Base-by-base conservation (phyloP, 2,797 vertebrate species). In the Spinibarbus caldwelli region DNA sequence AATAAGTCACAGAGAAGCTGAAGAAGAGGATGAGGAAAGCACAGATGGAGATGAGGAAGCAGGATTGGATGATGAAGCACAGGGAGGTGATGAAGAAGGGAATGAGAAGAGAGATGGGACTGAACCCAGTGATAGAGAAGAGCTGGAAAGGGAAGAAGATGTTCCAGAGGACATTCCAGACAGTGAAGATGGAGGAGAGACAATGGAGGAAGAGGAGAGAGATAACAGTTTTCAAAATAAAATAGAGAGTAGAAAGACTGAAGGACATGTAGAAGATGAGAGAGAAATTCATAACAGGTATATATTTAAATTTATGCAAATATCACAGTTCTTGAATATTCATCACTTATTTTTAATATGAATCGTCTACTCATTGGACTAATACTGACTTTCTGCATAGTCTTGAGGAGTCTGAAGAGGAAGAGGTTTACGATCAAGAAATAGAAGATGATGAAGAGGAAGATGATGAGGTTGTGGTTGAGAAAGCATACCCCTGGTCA, bases 161-260 rank as follows among this genome's bases (percentile, higher is more conserved):
- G 15, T 38, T 31, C 29, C 83, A 41, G n/a, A 67, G 34, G 21
- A 47, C 2, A 73, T 72, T 10, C 19, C 80, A 54, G 47, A 59
- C 26, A 38, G 17, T 68, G 72, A 64, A 52, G 76, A 81, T 78
- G 68, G 12, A 82, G 57, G 54, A 67, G 57, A 78, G 7, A 23
- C 52, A 36, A 34, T 36, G 15, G 38, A 78, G 73, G 77, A 84
- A 66, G 77, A 31, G 54, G 72, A 79, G 11, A 54, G 75, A 49
- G 86, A 90, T 31, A 87, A 89, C 1, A 83, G 91, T 78, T 89
- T 85, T 38, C 23, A 2, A 1, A 87, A 87, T 4, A 86, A 89
- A 47, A 72, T 64, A 5, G 64, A 84, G 45, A 5, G 17, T 10
- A 78, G 4, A 49, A 80, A 54, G 41, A 59, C n/a, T 29, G 81